A percentile compares a stretch with the other conserved stretches of the same genome.
Evolutionary conservation across 1,140 invertebrate species (phyloP).

Genomic region (Batillaria attramentaria): DNA sequence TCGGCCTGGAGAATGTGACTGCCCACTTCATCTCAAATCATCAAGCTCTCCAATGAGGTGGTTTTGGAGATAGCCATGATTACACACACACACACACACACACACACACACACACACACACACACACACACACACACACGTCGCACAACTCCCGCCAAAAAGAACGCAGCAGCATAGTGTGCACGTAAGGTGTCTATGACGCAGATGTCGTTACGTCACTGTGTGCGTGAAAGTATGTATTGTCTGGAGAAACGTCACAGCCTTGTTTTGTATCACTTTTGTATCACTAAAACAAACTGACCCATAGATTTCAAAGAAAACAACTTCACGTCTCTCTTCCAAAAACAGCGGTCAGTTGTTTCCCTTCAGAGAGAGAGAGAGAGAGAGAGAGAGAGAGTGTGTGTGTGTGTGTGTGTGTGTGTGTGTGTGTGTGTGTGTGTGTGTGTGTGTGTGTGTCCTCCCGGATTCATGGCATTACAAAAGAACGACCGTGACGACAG

Average conservation of each 20-base stretch:
- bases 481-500: neutral
- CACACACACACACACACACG: too few species aligned
- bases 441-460: neutral
- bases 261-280: neutral
- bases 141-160: too few species aligned
- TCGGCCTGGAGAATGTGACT: too few species aligned
- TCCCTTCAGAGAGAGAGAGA: neutral
- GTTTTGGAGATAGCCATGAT: too few species aligned
- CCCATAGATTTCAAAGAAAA: too few species aligned
- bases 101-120: too few species aligned
- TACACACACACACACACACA: too few species aligned
- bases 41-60: too few species aligned
- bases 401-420: conserved; percentile 1
- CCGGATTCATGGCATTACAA: neutral
- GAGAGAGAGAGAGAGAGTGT: neutral
- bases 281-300: too few species aligned
- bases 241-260: neutral
- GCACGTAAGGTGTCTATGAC: neutral
- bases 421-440: neutral
- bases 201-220: neutral
- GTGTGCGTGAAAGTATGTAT: neutral
- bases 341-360: neutral
- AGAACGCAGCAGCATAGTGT: too few species aligned
- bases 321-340: neutral
- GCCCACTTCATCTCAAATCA: too few species aligned